These are phyloP conservation scores for Alitta virens DNA, from an alignment of 2,888 invertebrate species.

Conservation along the genomic window DNA sequence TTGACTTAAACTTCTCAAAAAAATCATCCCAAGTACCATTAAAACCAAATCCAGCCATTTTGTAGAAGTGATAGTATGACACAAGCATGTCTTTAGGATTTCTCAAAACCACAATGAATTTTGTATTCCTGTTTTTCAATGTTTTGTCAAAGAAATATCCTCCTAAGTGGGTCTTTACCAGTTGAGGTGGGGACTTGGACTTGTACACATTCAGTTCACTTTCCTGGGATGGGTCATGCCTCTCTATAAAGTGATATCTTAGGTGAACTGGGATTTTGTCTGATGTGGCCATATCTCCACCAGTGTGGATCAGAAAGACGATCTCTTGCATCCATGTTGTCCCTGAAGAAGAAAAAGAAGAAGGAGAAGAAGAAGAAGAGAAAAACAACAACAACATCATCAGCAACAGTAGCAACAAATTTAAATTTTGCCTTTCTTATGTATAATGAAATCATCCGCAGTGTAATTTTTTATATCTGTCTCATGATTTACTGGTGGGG, in stretches of 20 bases:
- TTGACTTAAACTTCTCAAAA: conserved; percentile 3
- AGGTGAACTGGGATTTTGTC: background rate
- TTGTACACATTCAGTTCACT: background rate
- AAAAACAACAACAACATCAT: too few species aligned
- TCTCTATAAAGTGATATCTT: conserved; percentile 4
- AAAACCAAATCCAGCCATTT: background rate
- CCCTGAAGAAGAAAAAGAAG: background rate
- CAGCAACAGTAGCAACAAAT: too few species aligned
- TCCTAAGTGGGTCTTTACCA: conserved; percentile 10
- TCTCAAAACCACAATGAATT: background rate
- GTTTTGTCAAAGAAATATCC: background rate
- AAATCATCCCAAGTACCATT: conserved; percentile 5
- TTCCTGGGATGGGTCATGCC: background rate
- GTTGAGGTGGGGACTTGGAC: background rate
- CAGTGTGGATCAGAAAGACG: background rate
- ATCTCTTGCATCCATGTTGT: conserved; percentile 8
- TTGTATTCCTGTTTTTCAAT: conserved; percentile 2
- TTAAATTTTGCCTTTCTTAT: too few species aligned
- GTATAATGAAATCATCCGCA: too few species aligned
- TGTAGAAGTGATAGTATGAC: conserved; percentile 9
- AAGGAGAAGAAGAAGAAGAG: too few species aligned
- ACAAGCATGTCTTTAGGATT: conserved; percentile 3
- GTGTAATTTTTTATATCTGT: too few species aligned
- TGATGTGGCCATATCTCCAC: background rate
- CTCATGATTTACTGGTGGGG: too few species aligned